These are phyloP conservation scores for Erebia palarica DNA, from an alignment of 2,888 invertebrate genomes.

Conservation along the genomic window DNA sequence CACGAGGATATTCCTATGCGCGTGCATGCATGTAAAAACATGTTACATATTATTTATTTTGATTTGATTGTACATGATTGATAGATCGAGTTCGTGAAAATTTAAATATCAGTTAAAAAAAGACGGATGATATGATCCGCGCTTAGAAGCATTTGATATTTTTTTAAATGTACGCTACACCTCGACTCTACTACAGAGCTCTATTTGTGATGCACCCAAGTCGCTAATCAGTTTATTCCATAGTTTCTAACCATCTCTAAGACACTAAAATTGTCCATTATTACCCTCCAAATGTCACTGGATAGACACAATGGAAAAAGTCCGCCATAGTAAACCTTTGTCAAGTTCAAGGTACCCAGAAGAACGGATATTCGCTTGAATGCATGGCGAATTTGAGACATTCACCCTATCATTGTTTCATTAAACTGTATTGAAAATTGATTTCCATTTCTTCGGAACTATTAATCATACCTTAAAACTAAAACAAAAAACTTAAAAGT, in stretches of 20 bases:
- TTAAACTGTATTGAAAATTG: constrained; percentile 4
- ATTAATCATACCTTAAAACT: neutral
- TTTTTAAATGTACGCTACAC: too few relatives aligned
- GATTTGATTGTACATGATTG: neutral
- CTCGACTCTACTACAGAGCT: too few relatives aligned
- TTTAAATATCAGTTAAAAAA: too few relatives aligned
- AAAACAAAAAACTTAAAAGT: neutral
- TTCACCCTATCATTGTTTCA: constrained; percentile 9
- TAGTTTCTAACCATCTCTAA: too few relatives aligned
- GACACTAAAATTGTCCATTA: neutral
- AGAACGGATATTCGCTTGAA: constrained; percentile 17
- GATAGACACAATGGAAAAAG: constrained; percentile 12
- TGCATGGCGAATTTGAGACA: constrained; percentile 4
- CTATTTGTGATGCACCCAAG: too few relatives aligned
- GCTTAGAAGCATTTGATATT: too few relatives aligned
- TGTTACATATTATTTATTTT: neutral
- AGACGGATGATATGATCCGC: too few relatives aligned
- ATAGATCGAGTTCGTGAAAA: neutral
- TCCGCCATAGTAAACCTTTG: neutral
- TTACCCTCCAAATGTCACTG: constrained; percentile 1
- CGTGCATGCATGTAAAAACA: neutral
- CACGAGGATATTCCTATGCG: neutral
- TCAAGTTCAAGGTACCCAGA: constrained; percentile 22
- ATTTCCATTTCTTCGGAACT: neutral
- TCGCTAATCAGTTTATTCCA: too few relatives aligned